Evolutionary conservation across 2,113 vertebrate species (phyloP), one percentile per base, ranked within the genome.

Genomic region (Tragelaphus scriptus): DNA sequence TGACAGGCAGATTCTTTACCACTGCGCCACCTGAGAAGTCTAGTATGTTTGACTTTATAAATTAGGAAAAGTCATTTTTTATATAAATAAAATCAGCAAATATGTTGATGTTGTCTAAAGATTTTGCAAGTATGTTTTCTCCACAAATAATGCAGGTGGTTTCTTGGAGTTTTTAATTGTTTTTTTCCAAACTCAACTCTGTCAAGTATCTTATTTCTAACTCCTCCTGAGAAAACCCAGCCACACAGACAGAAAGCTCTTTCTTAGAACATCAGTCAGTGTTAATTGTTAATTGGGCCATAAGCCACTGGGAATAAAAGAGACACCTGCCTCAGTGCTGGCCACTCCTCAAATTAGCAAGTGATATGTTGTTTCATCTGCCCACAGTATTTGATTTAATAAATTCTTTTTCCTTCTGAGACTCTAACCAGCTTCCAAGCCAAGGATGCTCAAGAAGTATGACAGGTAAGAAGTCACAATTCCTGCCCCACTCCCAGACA

Each of bases 211-310:
- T 94, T 96, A 89, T 97, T 98, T 98, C 96, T 96, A 95, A 88
- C 85, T 98, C 94, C 84, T 96, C 93, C 96, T 88, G 95, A 98
- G 97, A 96, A 98, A 97, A 97, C 87, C 65, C 56, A 97, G 58
- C 63, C 88, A 80, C 65, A 51, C 47, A 98, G 95, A 94, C 40
- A 71, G 92, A 97, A 95, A 77, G 81, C 65, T 95, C 94, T n/a
- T 65, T 97, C 89, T 94, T 47, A 40, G 96, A 75, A 75, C 95
- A 95, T 97, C 88, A 98, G 92, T 86, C 93, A 15, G 65, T 88
- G 75, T 47, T 98, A 97, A 98, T 98, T 96, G 97, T 56, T 98
- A 93, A 97, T 49, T 84, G 97, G 97, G 84, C 79, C 65, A 63
- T 56, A 93, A 95, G 91, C 84, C 85, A 77, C 97, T 51, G 51